A percentile compares a stretch with the other conserved stretches of the same genome.
Evolutionary conservation across 2,888 invertebrate genomes (phyloP).

Genomic region (Choreutis nemorana): DNA sequence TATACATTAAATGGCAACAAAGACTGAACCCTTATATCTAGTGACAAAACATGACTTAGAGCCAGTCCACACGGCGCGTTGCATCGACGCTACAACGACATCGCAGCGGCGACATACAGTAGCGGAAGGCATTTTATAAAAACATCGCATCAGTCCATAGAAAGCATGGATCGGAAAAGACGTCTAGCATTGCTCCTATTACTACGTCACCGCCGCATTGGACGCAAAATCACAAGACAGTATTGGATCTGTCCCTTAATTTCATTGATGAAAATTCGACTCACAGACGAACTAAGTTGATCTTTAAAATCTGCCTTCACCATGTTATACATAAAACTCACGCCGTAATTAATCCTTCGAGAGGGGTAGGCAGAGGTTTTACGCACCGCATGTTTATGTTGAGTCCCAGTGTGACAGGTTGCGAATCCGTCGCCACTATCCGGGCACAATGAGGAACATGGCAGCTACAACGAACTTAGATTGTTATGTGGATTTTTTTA

Average conservation of each 20-base stretch:
- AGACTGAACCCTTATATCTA: no score
- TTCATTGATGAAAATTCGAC: conserved; percentile 14
- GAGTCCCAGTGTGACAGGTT: no score
- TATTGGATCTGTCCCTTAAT: conserved; percentile 15
- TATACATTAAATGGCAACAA: not conserved
- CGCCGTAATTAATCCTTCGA: no score
- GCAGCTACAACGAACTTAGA: not conserved
- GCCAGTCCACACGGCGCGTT: not conserved
- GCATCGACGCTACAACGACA: conserved; percentile 10
- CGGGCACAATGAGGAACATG: no score
- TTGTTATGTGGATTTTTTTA: no score
- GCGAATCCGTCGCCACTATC: no score
- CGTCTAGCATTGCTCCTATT: conserved; percentile 15
- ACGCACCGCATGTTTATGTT: no score
- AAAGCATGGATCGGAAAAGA: conserved; percentile 16
- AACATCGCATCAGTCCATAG: conserved; percentile 12
- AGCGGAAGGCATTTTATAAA: conserved; percentile 13
- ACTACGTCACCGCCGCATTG: conserved; percentile 17
- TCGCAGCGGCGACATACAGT: conserved; percentile 12
- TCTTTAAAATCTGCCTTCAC: conserved; percentile 1
- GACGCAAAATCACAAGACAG: conserved; percentile 15
- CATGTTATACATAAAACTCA: no score
- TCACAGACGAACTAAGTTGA: no score
- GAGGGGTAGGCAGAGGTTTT: no score
- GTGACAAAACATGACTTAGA: no score